Evolutionary conservation across 2,797 vertebrate genomes (phyloP).

Genomic region (Phrynocephalus vlangalii): DNA sequence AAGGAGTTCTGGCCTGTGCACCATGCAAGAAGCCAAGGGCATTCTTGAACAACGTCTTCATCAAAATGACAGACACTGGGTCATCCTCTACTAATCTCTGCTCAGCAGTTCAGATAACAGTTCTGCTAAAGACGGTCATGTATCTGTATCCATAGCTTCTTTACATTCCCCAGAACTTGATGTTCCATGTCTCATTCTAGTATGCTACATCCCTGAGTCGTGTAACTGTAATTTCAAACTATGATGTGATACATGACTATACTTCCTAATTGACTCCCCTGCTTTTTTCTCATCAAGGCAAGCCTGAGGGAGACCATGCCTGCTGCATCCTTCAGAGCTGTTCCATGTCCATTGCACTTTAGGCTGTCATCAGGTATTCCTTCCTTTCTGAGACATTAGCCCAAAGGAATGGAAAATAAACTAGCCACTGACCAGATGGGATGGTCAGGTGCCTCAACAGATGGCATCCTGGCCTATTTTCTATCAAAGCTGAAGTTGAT

Average conservation of each 20-base stretch:
- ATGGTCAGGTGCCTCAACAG: conserved; percentile 33
- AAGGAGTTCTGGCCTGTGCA: conserved; percentile 35
- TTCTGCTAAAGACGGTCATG: neutral
- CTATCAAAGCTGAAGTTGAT: conserved; percentile 27
- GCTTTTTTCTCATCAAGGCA: conserved; percentile 48
- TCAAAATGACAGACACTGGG: conserved; percentile 44
- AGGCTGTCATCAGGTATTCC: neutral
- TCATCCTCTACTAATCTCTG: conserved; percentile 32
- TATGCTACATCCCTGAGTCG: conserved; percentile 58
- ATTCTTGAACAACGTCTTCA: conserved; percentile 42
- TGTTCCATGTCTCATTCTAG: conserved; percentile 65
- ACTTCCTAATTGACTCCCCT: conserved; percentile 68
- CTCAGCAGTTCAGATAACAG: neutral
- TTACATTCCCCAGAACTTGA: conserved; percentile 47
- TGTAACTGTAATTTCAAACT: conserved; percentile 65
- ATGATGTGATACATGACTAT: conserved; percentile 58
- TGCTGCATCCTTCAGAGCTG: neutral
- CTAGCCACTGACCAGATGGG: conserved; percentile 18
- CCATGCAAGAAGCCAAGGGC: conserved; percentile 40
- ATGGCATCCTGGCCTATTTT: conserved; percentile 45
- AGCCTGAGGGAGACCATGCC: conserved; percentile 32
- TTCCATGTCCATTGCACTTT: conserved; percentile 21
- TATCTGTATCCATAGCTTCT: conserved; percentile 34
- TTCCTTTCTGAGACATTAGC: neutral
- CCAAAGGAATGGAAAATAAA: neutral